Conservation (phyloP, 2,888 invertebrate genomes). For the Hanleya hanleyi region DNA sequence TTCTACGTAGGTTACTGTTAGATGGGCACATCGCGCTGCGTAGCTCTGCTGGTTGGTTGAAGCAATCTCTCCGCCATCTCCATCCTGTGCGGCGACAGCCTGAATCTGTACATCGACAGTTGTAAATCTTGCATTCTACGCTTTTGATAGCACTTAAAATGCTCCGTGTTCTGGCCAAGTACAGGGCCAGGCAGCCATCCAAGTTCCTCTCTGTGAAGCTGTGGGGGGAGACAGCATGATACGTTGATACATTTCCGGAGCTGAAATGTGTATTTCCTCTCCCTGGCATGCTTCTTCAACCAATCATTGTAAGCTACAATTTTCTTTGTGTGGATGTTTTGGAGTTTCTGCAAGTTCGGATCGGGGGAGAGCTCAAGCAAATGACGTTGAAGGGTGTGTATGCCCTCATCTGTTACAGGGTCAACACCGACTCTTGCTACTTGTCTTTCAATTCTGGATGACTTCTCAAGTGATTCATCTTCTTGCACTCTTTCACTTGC, state of each 20-base stretch:
- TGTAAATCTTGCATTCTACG: no score
- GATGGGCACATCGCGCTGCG: no score
- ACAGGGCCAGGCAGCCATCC: constrained; percentile 33
- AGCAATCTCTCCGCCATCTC: no score
- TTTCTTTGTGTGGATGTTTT: constrained; percentile 24
- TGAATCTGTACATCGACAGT: no score
- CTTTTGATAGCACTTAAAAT: constrained; percentile 19
- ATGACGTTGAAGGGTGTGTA: constrained; percentile 25
- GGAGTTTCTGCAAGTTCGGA: constrained; percentile 16
- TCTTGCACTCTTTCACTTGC: no score
- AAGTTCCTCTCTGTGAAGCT: constrained; percentile 6
- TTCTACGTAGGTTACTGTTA: not conserved
- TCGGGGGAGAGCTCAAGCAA: constrained; percentile 23
- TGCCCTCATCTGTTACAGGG: constrained; percentile 17
- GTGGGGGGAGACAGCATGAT: constrained; percentile 18
- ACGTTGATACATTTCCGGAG: constrained; percentile 15
- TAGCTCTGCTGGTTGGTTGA: no score
- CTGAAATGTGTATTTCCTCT: constrained; percentile 17
- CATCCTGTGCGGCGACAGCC: no score
- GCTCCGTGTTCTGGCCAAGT: constrained; percentile 13
- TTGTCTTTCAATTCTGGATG: no score
- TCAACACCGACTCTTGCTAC: no score
- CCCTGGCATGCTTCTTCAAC: constrained; percentile 8
- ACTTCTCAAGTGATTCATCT: no score
- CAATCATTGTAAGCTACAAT: constrained; percentile 14